phyloP scores from a whole-genome alignment of 2,888 invertebrate species.

The Hydriomena furcata region DNA sequence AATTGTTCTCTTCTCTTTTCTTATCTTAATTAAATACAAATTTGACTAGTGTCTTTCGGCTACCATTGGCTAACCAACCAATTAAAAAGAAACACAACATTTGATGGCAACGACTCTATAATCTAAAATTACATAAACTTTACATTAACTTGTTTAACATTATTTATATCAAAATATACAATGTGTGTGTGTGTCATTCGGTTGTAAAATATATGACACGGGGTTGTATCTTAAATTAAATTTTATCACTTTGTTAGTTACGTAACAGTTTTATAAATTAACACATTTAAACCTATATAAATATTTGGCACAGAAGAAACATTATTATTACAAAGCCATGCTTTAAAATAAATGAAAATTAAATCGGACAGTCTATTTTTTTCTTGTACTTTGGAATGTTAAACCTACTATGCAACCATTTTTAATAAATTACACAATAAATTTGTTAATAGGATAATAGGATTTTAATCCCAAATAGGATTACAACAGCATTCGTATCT shows the following conservation, averaged over 20 bases:
- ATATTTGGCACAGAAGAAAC: not conserved
- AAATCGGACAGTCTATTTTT: too few relatives aligned
- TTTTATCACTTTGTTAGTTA: not conserved
- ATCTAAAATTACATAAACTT: not conserved
- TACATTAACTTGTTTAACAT: too few relatives aligned
- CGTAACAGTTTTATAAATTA: not conserved
- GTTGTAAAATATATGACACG: not conserved
- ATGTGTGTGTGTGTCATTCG: too few relatives aligned
- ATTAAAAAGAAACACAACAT: not conserved
- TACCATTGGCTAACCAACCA: not conserved
- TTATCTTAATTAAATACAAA: constrained; percentile 1
- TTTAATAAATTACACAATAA: too few relatives aligned
- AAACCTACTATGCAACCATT: not conserved
- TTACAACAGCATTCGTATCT: too few relatives aligned
- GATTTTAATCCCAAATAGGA: too few relatives aligned
- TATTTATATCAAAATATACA: too few relatives aligned
- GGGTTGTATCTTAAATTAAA: too few relatives aligned
- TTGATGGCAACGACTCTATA: not conserved
- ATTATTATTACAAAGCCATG: not conserved
- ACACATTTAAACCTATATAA: not conserved
- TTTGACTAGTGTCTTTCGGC: constrained; percentile 14
- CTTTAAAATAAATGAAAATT: not conserved
- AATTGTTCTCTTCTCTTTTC: constrained; percentile 25
- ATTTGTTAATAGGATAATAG: too few relatives aligned
- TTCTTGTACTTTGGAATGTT: not conserved